phyloP scores from a whole-genome alignment of 2,113 vertebrate genomes.

The Tichodroma muraria region DNA sequence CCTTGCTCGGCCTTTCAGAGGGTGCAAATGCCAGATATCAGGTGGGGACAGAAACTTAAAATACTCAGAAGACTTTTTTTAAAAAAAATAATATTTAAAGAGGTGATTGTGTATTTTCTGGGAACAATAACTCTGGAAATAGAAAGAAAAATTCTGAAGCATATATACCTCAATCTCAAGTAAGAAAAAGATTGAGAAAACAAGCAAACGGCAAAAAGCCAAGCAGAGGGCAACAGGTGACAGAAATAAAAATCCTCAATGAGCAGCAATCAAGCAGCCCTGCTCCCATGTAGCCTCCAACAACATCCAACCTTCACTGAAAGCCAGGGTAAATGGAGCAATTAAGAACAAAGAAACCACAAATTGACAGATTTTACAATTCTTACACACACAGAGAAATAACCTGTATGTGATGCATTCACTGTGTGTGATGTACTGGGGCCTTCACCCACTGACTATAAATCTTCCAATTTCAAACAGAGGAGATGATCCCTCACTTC shows the following conservation, averaged over 20 bases:
- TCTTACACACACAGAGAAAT: background rate
- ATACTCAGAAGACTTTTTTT: accelerated
- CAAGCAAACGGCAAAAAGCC: background rate
- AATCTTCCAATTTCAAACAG: no score
- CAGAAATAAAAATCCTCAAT: background rate
- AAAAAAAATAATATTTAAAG: background rate
- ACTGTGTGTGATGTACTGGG: background rate
- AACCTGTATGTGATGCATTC: background rate
- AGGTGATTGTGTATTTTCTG: background rate
- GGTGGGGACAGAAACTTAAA: background rate
- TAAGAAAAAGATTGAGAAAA: background rate
- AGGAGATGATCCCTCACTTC: accelerated
- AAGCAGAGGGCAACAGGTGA: background rate
- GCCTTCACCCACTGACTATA: background rate
- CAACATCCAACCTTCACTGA: background rate
- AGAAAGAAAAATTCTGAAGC: background rate
- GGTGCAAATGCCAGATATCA: background rate
- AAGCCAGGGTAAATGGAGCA: background rate
- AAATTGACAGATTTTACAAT: background rate
- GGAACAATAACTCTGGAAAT: background rate
- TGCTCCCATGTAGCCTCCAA: background rate
- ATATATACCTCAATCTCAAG: background rate
- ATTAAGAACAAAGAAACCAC: constrained; percentile 28
- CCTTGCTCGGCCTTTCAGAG: background rate
- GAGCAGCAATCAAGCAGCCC: background rate